These are phyloP conservation scores for Mungos mungo DNA, from an alignment of 2,113 vertebrate genomes.

Conservation along the genomic window DNA sequence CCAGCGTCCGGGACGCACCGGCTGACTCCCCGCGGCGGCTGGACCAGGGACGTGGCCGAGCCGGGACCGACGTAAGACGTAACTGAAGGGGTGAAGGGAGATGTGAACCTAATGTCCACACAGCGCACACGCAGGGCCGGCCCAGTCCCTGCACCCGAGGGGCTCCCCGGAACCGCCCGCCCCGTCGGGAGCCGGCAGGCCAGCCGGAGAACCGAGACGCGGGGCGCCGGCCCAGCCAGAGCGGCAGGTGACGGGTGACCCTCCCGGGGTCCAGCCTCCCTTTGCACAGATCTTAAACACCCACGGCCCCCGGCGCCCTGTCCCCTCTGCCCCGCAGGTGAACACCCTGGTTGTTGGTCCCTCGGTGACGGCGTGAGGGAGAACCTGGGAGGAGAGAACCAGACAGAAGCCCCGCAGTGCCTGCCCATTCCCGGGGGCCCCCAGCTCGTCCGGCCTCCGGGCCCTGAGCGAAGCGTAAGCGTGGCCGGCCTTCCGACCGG, in stretches of 20 bases:
- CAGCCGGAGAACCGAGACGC: fast-evolving
- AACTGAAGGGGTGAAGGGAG: background rate
- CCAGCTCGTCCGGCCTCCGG: fast-evolving
- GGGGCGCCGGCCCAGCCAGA: fast-evolving
- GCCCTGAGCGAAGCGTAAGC: fast-evolving
- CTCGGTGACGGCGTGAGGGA: background rate
- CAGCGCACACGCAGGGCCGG: background rate
- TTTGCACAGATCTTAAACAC: no score
- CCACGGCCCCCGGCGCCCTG: fast-evolving
- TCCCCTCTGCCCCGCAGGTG: background rate
- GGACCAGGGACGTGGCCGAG: background rate
- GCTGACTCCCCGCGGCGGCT: background rate
- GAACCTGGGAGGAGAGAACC: background rate
- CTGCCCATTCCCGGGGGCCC: no score
- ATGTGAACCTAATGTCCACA: fast-evolving
- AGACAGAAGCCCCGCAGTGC: no score
- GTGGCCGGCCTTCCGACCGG: fast-evolving
- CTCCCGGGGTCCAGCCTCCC: fast-evolving
- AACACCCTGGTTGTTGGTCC: background rate
- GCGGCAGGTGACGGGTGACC: no score
- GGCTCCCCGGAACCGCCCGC: background rate
- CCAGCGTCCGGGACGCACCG: no score
- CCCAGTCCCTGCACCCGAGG: fast-evolving
- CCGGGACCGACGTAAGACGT: background rate
- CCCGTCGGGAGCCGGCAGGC: fast-evolving